These are phyloP conservation scores for Pocillopora grandis DNA, from an alignment of 92 coral and sea anemone species.

Conservation along the genomic window DNA sequence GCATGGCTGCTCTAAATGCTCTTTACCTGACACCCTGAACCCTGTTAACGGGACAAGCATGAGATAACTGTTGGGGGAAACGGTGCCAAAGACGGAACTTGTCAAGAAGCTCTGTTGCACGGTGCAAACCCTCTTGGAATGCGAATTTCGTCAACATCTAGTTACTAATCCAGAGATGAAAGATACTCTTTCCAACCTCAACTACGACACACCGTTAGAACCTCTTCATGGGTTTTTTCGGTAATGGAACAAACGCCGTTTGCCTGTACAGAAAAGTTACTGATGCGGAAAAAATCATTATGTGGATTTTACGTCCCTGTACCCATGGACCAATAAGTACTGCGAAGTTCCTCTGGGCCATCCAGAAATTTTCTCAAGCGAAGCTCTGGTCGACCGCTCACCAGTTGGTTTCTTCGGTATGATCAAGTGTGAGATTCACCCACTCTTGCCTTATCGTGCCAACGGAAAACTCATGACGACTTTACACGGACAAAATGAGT, in stretches of 20 bases:
- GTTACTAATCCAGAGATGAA: background rate
- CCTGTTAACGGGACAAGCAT: slow-evolving; percentile 33
- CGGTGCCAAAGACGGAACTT: slow-evolving; percentile 17
- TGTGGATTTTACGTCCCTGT: slow-evolving; percentile 33
- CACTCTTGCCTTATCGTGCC: slow-evolving; percentile 48
- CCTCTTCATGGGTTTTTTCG: background rate
- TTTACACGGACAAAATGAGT: slow-evolving; percentile 26
- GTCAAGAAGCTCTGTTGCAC: slow-evolving; percentile 19
- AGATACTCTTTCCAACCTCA: background rate
- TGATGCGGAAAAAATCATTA: slow-evolving; percentile 23
- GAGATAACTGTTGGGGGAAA: slow-evolving; percentile 34
- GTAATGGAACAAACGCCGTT: slow-evolving; percentile 2
- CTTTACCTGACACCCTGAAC: slow-evolving; percentile 36
- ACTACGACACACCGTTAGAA: background rate
- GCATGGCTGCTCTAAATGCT: slow-evolving; percentile 62
- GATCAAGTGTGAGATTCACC: slow-evolving; percentile 47
- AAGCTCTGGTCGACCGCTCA: slow-evolving; percentile 6
- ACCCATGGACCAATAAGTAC: slow-evolving; percentile 25
- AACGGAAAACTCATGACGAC: slow-evolving; percentile 52
- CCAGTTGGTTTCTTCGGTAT: slow-evolving; percentile 29
- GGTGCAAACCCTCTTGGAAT: slow-evolving; percentile 38
- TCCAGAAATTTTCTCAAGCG: slow-evolving; percentile 31
- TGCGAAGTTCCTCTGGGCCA: slow-evolving; percentile 4
- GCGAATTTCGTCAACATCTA: background rate
- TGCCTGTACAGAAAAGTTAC: slow-evolving; percentile 1